Percentiles rank a stretch among this genome's conserved stretches.
phyloP scores from a whole-genome alignment of 1,140 invertebrate species.

The Drosophila asahinai region DNA sequence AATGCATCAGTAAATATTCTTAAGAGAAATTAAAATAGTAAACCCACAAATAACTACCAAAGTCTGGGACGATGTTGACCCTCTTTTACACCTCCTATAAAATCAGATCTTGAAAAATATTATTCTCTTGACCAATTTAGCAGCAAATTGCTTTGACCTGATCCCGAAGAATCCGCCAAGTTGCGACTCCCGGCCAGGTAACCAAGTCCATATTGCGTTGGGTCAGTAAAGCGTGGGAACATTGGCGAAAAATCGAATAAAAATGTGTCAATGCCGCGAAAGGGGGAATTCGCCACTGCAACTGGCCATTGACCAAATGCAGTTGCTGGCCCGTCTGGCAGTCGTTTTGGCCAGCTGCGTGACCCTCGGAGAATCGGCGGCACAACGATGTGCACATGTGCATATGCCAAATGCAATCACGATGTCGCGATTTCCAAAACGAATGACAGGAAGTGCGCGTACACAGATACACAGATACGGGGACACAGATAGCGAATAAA shows the following conservation, averaged over 20 bases:
- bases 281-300: conserved; percentile 42
- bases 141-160: background rate
- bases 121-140: too few species aligned
- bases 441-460: conserved; percentile 68
- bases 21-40: background rate
- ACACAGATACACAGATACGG: conserved; percentile 26
- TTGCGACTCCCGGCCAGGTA: background rate
- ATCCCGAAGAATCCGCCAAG: background rate
- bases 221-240: conserved; percentile 67
- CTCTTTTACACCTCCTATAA: background rate
- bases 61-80: background rate
- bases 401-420: conserved; percentile 68
- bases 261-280: conserved; percentile 72
- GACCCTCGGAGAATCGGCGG: conserved; percentile 7
- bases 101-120: background rate
- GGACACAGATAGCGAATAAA: conserved; percentile 2
- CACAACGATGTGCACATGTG: conserved; percentile 32
- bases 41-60: too few species aligned
- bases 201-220: conserved; percentile 42
- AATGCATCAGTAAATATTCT: background rate
- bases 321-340: conserved; percentile 23
- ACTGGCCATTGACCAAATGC: conserved; percentile 37
- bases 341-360: conserved; percentile 52
- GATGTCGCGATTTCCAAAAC: conserved; percentile 53
- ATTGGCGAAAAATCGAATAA: conserved; percentile 24